Base-by-base conservation (phyloP, 1,140 invertebrate genomes). In the Lycorma delicatula region DNA sequence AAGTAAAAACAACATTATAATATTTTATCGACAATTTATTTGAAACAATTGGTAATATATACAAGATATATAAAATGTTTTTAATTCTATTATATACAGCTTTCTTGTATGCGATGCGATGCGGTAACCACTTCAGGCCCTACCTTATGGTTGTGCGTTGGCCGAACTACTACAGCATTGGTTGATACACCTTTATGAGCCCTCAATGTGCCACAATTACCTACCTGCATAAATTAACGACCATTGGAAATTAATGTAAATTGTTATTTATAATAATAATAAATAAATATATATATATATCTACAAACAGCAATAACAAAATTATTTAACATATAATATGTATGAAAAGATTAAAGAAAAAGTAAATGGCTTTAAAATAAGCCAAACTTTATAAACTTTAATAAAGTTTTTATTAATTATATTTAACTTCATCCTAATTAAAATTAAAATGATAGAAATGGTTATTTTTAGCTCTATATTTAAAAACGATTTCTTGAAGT, bases 51-150 rank as follows among this genome's bases (percentile, higher is more conserved):
- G 38, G 20, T 29, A 52, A 46, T 54, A 54, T 54, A 41, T 54
- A 54, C 38, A 54, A 59, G 36, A 46, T 46, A 49, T 56, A 60
- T 48, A 56, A 38, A 31, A 55, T 31, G 46, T 56, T 20, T 53
- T 47, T 29, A 13, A 29, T 49, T 52, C 83, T 87, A n/a, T n/a
- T n/a, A 89, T 84, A 89, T 89, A 84, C 86, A 89, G 77, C 85
- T 88, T 76, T 89, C 86, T 72, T 89, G 86, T 73, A 89, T 86
- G 64, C 85, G 79, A 75, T 87, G 87, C 44, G 86, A 87, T 47
- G 86, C 86, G 61, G 86, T 88, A 58, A 89, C 85, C 51, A 89
- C 84, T 73, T 88, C 86, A 36, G 85, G 86, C 59, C 81, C 79
- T 62, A 81, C 74, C 53, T 80, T 74, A 64, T 81, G 79, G 58